These are phyloP conservation scores for Darevskia nairensis DNA, from an alignment of 2,797 vertebrate genomes.

Conservation along the genomic window DNA sequence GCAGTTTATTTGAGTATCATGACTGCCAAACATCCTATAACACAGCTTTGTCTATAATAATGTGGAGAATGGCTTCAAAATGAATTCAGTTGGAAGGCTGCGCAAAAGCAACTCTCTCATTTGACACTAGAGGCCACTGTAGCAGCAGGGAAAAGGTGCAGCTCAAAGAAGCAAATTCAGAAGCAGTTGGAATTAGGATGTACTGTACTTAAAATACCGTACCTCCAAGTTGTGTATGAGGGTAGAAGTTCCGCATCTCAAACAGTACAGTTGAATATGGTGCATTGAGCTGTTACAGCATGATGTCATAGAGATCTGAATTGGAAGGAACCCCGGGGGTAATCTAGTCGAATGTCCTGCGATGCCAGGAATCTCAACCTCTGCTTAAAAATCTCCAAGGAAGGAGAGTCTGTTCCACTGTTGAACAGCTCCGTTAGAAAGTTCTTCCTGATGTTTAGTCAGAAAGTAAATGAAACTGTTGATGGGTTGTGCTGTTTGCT, in stretches of 20 bases:
- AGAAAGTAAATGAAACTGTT: no score
- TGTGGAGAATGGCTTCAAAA: neutral
- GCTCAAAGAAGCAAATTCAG: neutral
- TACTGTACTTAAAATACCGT: neutral
- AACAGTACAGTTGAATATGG: rapidly evolving
- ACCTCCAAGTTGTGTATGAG: rapidly evolving
- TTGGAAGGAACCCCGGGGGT: no score
- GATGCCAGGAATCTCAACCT: no score
- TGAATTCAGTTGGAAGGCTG: neutral
- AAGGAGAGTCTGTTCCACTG: no score
- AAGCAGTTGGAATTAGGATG: neutral
- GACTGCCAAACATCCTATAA: neutral
- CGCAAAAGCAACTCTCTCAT: neutral
- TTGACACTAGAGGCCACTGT: constrained; percentile 71
- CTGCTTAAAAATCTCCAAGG: neutral
- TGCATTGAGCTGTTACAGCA: neutral
- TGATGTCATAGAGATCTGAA: neutral
- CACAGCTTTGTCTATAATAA: neutral
- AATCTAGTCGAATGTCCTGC: no score
- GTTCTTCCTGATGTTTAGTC: neutral
- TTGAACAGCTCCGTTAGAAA: neutral
- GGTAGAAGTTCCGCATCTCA: rapidly evolving
- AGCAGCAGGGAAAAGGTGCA: constrained; percentile 46
- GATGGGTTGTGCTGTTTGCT: no score
- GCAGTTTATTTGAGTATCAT: neutral